Evolutionary conservation across 2,113 vertebrate species (phyloP).

Genomic region (Phocoena sinus): DNA sequence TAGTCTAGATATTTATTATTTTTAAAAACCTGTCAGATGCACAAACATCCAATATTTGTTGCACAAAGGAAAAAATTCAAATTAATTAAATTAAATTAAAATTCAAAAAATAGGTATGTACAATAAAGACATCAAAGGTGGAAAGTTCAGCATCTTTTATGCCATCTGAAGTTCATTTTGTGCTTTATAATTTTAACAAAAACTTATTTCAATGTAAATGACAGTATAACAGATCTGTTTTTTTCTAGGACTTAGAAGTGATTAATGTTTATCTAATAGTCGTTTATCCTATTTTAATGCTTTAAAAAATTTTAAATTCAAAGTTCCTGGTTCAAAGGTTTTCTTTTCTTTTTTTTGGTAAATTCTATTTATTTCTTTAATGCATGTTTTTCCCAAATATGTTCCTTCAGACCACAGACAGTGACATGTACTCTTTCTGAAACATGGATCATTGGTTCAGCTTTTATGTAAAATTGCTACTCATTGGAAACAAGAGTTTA

Average conservation of each 20-base stretch:
- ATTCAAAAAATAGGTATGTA: neutral
- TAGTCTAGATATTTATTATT: constrained; percentile 1
- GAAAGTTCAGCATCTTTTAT: neutral
- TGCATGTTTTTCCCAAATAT: neutral
- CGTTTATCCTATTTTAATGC: neutral
- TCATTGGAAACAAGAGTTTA: neutral
- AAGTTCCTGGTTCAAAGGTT: neutral
- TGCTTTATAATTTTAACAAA: constrained; percentile 25
- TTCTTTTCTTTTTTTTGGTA: neutral
- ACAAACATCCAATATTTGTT: neutral
- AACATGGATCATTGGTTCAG: neutral
- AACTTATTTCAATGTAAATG: neutral
- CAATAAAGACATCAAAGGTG: neutral
- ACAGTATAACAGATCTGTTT: neutral
- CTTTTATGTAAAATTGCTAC: neutral
- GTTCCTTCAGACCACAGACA: neutral
- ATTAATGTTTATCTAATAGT: neutral
- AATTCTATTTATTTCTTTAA: neutral
- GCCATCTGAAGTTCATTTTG: neutral
- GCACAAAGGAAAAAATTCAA: neutral
- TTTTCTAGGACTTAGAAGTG: neutral
- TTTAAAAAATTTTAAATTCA: neutral
- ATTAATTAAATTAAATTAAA: neutral
- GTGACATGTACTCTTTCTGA: neutral
- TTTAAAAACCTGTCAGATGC: neutral